Conservation (phyloP, 2,888 invertebrate species). For the Petrolisthes cinctipes region DNA sequence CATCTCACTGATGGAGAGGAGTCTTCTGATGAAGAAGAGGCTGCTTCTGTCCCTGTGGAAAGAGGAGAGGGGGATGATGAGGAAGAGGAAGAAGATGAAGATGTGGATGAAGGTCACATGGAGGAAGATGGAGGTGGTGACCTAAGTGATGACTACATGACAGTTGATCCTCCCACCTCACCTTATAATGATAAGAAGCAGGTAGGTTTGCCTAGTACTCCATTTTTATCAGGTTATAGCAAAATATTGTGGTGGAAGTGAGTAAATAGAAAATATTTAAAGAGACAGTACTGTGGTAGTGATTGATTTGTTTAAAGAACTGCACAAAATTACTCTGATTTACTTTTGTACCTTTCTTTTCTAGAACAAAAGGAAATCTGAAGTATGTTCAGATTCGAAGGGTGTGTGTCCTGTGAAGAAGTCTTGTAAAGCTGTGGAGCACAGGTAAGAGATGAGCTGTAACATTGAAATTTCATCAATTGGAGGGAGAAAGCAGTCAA, state of each 20-base stretch:
- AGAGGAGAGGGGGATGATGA: constrained; percentile 25
- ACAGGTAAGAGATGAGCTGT: constrained; percentile 26
- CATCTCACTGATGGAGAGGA: constrained; percentile 47
- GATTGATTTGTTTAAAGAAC: no score
- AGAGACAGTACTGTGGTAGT: no score
- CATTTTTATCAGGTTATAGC: no score
- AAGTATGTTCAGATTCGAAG: constrained; percentile 59
- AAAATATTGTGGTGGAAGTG: no score
- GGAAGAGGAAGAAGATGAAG: constrained; percentile 42
- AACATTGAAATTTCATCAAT: not conserved
- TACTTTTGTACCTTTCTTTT: not conserved
- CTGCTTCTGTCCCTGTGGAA: constrained; percentile 28
- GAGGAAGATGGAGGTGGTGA: constrained; percentile 44
- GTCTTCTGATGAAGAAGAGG: constrained; percentile 35
- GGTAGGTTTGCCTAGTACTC: constrained; percentile 19
- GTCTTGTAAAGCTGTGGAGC: constrained; percentile 62
- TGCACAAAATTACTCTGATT: no score
- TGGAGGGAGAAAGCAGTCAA: not conserved
- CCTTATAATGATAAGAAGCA: constrained; percentile 59
- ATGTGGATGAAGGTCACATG: constrained; percentile 45
- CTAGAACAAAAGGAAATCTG: constrained; percentile 64
- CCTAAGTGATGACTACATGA: constrained; percentile 46
- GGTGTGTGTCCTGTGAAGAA: constrained; percentile 63
- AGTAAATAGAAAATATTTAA: no score
- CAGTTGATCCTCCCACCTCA: constrained; percentile 47